These are phyloP conservation scores for Panurus biarmicus DNA, from an alignment of 2,113 vertebrate genomes.

Conservation along the genomic window DNA sequence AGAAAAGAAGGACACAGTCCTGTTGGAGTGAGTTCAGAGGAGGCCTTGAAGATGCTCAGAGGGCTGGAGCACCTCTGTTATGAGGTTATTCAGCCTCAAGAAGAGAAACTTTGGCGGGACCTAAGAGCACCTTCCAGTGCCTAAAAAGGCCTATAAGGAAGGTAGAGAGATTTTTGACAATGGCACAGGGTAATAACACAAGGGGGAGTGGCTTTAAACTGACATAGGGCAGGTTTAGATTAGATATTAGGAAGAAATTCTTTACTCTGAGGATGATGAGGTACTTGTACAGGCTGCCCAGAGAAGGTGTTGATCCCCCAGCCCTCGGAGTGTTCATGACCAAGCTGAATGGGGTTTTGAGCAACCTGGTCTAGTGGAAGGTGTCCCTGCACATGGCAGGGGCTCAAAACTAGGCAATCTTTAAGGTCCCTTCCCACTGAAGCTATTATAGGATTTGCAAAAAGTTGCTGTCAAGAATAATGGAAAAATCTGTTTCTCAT, in stretches of 20 bases:
- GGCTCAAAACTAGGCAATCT: not conserved
- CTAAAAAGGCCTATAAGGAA: not conserved
- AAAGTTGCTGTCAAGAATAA: not conserved
- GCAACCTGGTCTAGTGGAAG: not conserved
- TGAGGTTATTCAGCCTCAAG: not conserved
- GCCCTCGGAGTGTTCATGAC: not conserved
- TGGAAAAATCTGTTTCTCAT: not conserved
- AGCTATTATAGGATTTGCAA: not conserved
- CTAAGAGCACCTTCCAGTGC: not conserved
- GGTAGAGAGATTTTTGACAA: not conserved
- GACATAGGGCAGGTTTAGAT: not conserved
- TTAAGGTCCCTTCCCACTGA: not conserved
- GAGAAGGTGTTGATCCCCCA: not conserved
- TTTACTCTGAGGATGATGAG: not conserved
- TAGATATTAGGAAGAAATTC: not conserved
- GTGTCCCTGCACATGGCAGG: not conserved
- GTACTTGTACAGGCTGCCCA: not conserved
- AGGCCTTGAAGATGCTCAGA: not conserved
- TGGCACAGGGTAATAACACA: not conserved
- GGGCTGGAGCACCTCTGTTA: not conserved
- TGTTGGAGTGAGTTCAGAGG: not conserved
- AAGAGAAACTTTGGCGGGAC: not conserved
- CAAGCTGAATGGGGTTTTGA: not conserved
- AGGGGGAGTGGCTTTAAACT: not conserved
- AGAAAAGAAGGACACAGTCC: not conserved